Base-by-base conservation (phyloP, 2,797 vertebrate genomes). In the Nyctibius grandis region DNA sequence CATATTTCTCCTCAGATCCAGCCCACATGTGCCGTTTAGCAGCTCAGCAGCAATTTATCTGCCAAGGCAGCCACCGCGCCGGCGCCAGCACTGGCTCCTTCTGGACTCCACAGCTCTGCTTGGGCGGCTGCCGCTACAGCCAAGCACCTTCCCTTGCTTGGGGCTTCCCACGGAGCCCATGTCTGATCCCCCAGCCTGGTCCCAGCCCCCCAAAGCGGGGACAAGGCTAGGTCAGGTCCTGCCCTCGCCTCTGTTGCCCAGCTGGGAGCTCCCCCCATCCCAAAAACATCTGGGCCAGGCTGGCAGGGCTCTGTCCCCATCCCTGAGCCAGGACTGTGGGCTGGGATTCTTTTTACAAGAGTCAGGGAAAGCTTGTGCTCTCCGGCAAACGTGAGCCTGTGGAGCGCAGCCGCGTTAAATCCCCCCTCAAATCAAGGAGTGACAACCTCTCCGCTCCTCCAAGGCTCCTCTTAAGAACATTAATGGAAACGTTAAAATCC, bases 401-500 rank as follows among this genome's bases (percentile, higher is more conserved):
- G 11, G 20, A 38, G 45, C 12, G 3, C 40, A 70, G 56, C 31
- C 1, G 4, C 23, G 14, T 23, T 11, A 6, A 86, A 85, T 34
- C 57, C 53, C 42, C 34, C 34, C 82, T 65, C 5, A 9, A 42
- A 12, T 69, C 89, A 29, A 50, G 81, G 40, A 65, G 54, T 28
- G 36, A 40, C 83, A 85, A n/a, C 17, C 61, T 73, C 83, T 76
- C 63, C 16, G 5, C 16, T 67, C 54, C 51, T 73, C 72, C 60
- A 33, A 82, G 53, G 47, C 19, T 67, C 72, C 45, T 40, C 69
- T 50, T 23, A n/a, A 92, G 88, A 57, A 4, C 92, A 20, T 17
- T 28, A 68, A 74, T 44, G 82, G 79, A 45, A 97, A 96, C 8
- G 3, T 44, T 65, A n/a, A 83, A 83, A 72, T 74, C 80, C 83